Percentiles rank a stretch among this genome's conserved stretches.
Conservation (phyloP, 2,113 vertebrate species). For the Aspidoscelis tigris region DNA sequence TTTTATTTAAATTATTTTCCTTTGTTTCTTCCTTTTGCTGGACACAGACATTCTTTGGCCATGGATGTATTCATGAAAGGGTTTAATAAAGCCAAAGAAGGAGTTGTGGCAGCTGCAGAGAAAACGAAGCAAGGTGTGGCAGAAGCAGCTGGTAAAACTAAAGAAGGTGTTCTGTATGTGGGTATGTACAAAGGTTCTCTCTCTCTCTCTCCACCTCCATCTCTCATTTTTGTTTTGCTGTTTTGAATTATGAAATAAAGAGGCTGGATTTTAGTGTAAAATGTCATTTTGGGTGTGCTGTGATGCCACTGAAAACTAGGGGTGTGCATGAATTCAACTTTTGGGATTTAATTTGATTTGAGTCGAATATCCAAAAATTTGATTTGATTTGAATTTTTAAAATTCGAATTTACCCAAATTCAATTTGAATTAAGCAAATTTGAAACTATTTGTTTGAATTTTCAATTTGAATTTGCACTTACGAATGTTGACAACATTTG, state of each 20-base stretch:
- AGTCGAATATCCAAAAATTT: no score
- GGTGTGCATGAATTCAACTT: no score
- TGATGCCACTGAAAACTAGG: no score
- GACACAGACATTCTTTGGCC: constrained; percentile 62
- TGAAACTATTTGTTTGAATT: no score
- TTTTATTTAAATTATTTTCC: neutral
- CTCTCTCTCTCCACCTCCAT: neutral
- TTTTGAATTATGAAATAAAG: neutral
- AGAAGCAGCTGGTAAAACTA: constrained; percentile 88
- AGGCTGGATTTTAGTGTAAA: neutral
- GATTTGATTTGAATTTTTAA: no score
- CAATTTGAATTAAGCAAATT: no score
- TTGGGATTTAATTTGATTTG: no score
- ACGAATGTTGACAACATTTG: no score
- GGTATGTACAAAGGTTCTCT: constrained; percentile 78
- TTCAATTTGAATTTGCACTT: no score
- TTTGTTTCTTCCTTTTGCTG: neutral
- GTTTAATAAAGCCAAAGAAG: constrained; percentile 87
- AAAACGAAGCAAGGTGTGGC: constrained; percentile 91
- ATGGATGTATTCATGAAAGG: constrained; percentile 90
- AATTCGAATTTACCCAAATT: no score
- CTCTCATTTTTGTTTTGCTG: neutral
- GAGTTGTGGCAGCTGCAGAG: constrained; percentile 86
- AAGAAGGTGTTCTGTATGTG: constrained; percentile 87
- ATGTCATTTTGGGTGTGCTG: no score